Conservation (phyloP, 2,797 vertebrate species). For the Chromobotia macracanthus region DNA sequence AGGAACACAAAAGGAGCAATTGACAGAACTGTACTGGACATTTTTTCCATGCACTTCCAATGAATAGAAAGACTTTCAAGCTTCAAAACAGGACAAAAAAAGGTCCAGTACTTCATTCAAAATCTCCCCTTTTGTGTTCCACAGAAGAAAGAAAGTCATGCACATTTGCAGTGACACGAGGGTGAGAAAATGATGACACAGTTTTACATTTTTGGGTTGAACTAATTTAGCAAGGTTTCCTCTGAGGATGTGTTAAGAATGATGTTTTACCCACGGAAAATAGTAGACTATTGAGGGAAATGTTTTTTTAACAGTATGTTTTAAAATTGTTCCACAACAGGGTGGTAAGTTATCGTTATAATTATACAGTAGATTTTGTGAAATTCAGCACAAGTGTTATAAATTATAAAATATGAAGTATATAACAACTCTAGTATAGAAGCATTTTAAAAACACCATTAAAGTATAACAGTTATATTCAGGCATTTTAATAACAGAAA, state of each 20-base stretch:
- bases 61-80: neutral
- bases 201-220: neutral
- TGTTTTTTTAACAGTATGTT: no score
- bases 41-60: neutral
- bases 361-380: no score
- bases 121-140: no score
- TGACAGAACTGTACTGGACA: neutral
- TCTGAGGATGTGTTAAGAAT: conserved; percentile 15
- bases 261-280: neutral
- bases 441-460: no score
- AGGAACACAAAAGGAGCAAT: neutral
- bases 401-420: no score
- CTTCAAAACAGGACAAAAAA: neutral
- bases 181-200: neutral
- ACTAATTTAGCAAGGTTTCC: neutral
- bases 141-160: neutral
- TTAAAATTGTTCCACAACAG: no score
- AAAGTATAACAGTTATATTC: no score
- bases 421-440: no score
- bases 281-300: no score
- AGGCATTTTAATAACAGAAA: neutral
- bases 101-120: no score
- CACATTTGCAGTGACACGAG: neutral
- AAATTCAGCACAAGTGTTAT: no score
- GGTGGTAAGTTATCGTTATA: no score